Evolutionary conservation across 2,888 invertebrate genomes (phyloP).

Genomic region (Nomada ferruginata): DNA sequence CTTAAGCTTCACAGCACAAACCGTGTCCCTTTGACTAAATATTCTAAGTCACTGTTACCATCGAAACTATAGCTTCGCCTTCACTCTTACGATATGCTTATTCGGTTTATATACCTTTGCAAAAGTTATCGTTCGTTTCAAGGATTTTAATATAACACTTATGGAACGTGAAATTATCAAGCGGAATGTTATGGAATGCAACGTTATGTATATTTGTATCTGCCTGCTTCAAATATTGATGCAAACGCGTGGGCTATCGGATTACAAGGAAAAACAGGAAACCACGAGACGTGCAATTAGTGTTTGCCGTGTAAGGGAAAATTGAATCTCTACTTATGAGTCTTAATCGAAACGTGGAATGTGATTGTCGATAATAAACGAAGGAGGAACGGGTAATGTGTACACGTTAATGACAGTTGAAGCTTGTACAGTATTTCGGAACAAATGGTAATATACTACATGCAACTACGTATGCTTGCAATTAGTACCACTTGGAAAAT

Average conservation of each 20-base stretch:
- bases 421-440: neutral
- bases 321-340: constrained; percentile 10
- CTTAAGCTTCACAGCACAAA: neutral
- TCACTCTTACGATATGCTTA: neutral
- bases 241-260: neutral
- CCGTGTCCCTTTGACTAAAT: neutral
- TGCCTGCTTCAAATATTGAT: constrained; percentile 18
- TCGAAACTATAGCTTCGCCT: neutral
- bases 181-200: no score
- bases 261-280: neutral
- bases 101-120: neutral
- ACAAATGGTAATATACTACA: neutral
- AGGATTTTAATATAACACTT: neutral
- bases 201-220: no score
- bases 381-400: neutral
- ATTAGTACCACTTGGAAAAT: neutral
- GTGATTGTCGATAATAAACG: neutral
- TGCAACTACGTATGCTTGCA: neutral
- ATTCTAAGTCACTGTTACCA: neutral
- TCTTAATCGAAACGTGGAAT: constrained; percentile 12
- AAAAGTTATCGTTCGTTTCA: neutral
- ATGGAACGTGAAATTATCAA: no score
- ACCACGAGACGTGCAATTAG: constrained; percentile 10
- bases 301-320: neutral
- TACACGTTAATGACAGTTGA: neutral